phyloP scores from a whole-genome alignment of 2,113 vertebrate species.

The Arvicanthis niloticus region DNA sequence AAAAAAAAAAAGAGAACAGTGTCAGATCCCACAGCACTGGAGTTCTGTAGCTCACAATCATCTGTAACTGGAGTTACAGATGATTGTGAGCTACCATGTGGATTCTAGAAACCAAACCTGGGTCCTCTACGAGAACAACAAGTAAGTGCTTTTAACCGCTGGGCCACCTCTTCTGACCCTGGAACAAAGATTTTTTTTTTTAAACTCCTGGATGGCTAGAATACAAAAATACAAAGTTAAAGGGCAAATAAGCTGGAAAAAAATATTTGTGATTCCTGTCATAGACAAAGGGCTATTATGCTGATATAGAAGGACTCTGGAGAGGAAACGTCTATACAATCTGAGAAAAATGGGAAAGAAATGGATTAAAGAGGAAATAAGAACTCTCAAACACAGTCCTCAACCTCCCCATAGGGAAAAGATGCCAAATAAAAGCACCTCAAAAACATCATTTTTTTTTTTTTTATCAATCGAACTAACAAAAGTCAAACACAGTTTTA shows the following conservation, averaged over 20 bases:
- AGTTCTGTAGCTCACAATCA: too few relatives aligned
- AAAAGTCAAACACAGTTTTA: neutral
- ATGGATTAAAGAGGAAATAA: neutral
- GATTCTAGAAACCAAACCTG: neutral
- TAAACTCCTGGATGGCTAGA: neutral
- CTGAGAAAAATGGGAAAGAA: conserved; percentile 2
- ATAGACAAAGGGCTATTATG: conserved; percentile 15
- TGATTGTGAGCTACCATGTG: neutral
- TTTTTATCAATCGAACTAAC: neutral
- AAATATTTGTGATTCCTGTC: neutral
- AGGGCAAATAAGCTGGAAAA: neutral
- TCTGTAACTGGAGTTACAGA: neutral
- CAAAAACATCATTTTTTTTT: neutral
- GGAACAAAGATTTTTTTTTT: neutral
- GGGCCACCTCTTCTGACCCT: neutral
- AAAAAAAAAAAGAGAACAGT: too few relatives aligned
- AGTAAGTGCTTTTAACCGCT: neutral
- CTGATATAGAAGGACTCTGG: neutral
- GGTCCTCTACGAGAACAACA: neutral
- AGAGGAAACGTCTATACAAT: neutral
- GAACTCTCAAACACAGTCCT: neutral
- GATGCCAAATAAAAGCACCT: conserved; percentile 30
- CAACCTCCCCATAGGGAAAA: neutral
- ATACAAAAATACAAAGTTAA: neutral
- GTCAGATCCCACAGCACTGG: neutral